A percentile compares a stretch with the other conserved stretches of the same genome.
These are phyloP conservation scores for Myotis pilosus DNA, from an alignment of 2,797 vertebrate genomes.

Conservation along the genomic window DNA sequence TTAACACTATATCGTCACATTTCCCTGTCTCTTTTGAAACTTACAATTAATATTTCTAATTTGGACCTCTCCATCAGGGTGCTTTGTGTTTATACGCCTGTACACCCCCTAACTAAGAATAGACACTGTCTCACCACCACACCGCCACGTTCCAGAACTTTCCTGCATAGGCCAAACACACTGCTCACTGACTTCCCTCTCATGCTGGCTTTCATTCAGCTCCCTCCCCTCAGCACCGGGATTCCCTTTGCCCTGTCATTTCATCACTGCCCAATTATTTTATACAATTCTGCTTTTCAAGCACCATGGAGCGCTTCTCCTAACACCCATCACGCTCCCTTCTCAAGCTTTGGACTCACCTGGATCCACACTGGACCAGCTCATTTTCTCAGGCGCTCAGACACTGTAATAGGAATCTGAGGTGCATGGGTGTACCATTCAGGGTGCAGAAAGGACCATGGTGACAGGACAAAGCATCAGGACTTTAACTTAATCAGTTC, in stretches of 20 bases:
- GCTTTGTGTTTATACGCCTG: background rate
- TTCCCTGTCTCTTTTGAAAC: background rate
- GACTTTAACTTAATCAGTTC: slow-evolving; percentile 34
- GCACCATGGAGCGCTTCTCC: background rate
- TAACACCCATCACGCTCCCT: slow-evolving; percentile 32
- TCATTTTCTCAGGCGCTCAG: slow-evolving; percentile 59
- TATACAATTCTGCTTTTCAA: slow-evolving; percentile 51
- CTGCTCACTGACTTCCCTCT: background rate
- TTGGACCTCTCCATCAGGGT: background rate
- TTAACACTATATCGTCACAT: background rate
- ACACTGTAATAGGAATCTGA: slow-evolving; percentile 54
- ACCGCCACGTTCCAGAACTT: background rate
- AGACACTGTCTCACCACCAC: background rate
- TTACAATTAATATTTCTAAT: background rate
- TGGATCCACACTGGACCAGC: slow-evolving; percentile 20
- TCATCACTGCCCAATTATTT: background rate
- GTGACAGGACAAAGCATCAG: background rate
- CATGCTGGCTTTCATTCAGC: background rate
- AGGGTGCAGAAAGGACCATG: background rate
- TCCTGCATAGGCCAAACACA: background rate
- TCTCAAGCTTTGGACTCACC: slow-evolving; percentile 50
- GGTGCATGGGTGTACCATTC: slow-evolving; percentile 51
- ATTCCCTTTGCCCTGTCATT: slow-evolving; percentile 40
- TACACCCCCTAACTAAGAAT: background rate
- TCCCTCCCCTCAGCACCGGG: background rate